phyloP scores from a whole-genome alignment of 2,113 vertebrate species.

The Aythya baeri region DNA sequence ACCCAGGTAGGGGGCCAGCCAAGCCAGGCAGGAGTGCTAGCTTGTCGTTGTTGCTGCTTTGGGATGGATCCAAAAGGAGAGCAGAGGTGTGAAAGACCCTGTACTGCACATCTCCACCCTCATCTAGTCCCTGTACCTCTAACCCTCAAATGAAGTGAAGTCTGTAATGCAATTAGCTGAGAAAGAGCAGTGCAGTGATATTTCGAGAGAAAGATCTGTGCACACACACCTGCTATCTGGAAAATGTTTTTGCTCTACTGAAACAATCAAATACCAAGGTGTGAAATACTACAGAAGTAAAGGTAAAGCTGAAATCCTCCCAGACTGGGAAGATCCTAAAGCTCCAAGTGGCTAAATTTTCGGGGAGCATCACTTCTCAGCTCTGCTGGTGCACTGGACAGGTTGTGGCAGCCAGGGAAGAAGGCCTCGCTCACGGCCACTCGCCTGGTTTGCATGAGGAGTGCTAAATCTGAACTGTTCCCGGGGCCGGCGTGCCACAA shows the following conservation, averaged over 20 bases:
- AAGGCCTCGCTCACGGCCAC: background rate
- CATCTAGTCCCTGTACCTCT: background rate
- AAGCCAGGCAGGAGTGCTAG: background rate
- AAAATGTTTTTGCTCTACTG: background rate
- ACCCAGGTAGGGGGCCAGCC: background rate
- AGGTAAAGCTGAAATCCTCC: background rate
- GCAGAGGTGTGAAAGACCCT: background rate
- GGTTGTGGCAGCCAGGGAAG: background rate
- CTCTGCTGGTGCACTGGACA: background rate
- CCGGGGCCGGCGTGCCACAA: background rate
- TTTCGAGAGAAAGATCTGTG: background rate
- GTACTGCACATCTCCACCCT: background rate
- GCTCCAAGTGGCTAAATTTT: background rate
- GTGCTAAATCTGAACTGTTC: background rate
- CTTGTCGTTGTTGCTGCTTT: background rate
- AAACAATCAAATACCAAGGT: background rate
- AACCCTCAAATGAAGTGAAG: background rate
- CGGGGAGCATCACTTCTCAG: background rate
- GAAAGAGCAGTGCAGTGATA: background rate
- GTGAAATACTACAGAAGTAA: background rate
- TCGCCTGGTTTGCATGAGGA: background rate
- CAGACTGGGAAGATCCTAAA: background rate
- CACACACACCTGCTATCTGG: background rate
- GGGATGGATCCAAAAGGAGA: background rate
- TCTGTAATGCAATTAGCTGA: background rate